Percentiles rank a stretch among this genome's conserved stretches.
Evolutionary conservation across 1,140 invertebrate species (phyloP).

Genomic region (Polypedilum pembai): DNA sequence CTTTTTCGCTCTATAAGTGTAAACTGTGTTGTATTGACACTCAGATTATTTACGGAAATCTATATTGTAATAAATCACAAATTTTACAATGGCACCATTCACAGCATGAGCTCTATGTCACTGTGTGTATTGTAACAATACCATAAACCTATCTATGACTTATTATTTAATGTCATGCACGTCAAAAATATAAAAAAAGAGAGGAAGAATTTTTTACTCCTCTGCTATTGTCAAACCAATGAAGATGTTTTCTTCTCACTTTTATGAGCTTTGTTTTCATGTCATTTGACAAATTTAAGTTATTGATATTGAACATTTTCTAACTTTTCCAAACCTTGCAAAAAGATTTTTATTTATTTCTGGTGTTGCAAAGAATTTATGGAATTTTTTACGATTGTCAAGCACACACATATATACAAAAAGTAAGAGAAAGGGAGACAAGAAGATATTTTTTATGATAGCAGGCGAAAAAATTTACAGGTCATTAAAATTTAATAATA

Average conservation of each 20-base stretch:
- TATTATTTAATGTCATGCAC: slow-evolving; percentile 18
- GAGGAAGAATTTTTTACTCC: not conserved
- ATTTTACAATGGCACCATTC: slow-evolving; percentile 6
- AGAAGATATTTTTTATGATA: not conserved
- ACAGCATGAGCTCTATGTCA: not conserved
- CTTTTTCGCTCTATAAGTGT: too few species aligned
- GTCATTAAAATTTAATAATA: slow-evolving; percentile 20
- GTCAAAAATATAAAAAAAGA: not conserved
- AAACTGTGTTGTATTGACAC: not conserved
- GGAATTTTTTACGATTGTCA: not conserved
- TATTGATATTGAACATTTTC: too few species aligned
- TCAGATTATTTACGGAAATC: slow-evolving; percentile 13
- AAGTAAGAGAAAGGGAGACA: not conserved
- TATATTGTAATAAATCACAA: slow-evolving; percentile 14
- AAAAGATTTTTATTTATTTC: too few species aligned
- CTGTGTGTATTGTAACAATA: not conserved
- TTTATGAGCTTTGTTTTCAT: not conserved
- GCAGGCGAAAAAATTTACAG: slow-evolving; percentile 8
- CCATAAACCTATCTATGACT: slow-evolving; percentile 6
- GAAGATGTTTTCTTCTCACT: not conserved
- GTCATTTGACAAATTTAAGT: too few species aligned
- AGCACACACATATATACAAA: not conserved
- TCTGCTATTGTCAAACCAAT: too few species aligned
- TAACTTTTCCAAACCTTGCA: too few species aligned
- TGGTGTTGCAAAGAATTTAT: not conserved